Evolutionary conservation across 2,888 invertebrate species (phyloP), one percentile per base, ranked within the genome.

Genomic region (Macrosiphum euphorbiae): DNA sequence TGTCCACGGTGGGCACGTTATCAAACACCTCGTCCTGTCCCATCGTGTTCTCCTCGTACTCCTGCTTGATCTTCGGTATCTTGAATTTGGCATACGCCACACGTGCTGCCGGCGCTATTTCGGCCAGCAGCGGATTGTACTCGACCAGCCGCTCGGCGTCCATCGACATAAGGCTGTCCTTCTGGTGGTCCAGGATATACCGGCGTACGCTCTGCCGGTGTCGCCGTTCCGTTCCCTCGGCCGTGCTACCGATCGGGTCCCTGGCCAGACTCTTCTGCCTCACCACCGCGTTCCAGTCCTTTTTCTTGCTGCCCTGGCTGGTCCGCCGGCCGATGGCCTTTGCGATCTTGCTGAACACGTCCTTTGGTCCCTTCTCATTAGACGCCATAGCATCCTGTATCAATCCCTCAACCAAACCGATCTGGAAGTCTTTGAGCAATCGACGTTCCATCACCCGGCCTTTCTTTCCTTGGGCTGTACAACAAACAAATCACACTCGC

Each of bases 71-170:
- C 96, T 97, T 97, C 95, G 97, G 97, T 94, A 97, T 97, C 97
- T 98, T 98, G 95, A 98, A 98, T 96, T 98, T 98, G 92, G 98
- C 98, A 95, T 98, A 98, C 0, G 98, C 98, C 35, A 98, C 97
- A 95, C 98, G 96, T 0, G 98, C 98, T 1, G 97, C 97, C 1
- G 98, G 97, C 1, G 98, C 97, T 3, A 98, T 97, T 0, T 97
- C 97, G 3, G 97, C 97, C 61, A 98, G 96, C 95, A 97, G 97
- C 0, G 98, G 98, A 96, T 98, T 98, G 96, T 97, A 98, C 96
- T 98, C 98, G 94, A 98, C 96, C 94, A 98, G 96, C 95, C 97
- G 97, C 94, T 97, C 97, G 3, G 98, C 97, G 95, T 98, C 97
- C 95, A 98, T 97, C 1, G 97, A 97, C 16, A 97, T 96, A 20